Evolutionary conservation across 2,113 vertebrate genomes (phyloP), one percentile per base, ranked within the genome.

Genomic region (Vireo altiloquus): DNA sequence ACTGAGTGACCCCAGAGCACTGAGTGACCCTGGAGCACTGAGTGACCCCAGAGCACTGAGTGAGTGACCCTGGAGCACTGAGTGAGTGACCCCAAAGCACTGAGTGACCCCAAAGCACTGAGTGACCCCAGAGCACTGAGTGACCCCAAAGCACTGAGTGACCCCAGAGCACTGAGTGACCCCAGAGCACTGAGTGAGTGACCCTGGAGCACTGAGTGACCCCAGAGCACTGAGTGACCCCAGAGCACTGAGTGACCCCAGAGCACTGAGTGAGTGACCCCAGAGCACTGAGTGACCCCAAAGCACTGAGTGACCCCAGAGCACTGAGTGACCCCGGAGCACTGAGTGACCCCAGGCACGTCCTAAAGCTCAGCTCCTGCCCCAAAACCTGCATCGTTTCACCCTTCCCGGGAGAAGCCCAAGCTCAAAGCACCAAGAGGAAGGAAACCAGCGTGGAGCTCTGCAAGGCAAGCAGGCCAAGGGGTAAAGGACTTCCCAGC

Each of bases 401-500:
- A 49, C 69, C 61, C 63, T 90, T 24, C 30, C 21, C 15, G 9
- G 81, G 53, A 63, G 31, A 53, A n/a, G 28, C 46, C 42, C 49
- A 19, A 90, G 92, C 87, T 86, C 74, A 71, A 96, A 96, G 91
- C 84, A 49, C 63, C 94, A 35, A 90, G 94, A 91, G 15, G 88
- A 68, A 91, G 52, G 65, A 71, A 91, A 92, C 72, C 89, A 78
- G 68, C 72, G 72, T 6, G 28, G 56, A 89, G 90, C 80, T 37
- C 27, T 3, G 72, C 21, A 8, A 61, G 94, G 50, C 44, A 1
- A 54, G 64, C 68, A 37, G 68, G 46, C 50, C 63, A 35, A 68
- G 20, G 75, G 6, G 24, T 10, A 3, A 83, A 64, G 90, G 72
- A 72, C 57, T 44, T 84, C 39, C 61, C 61, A 66, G 6, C 59